Evolutionary conservation across 2,113 vertebrate species (phyloP), one percentile per base, ranked within the genome.

Genomic region (Phrynosoma blainvillii): DNA sequence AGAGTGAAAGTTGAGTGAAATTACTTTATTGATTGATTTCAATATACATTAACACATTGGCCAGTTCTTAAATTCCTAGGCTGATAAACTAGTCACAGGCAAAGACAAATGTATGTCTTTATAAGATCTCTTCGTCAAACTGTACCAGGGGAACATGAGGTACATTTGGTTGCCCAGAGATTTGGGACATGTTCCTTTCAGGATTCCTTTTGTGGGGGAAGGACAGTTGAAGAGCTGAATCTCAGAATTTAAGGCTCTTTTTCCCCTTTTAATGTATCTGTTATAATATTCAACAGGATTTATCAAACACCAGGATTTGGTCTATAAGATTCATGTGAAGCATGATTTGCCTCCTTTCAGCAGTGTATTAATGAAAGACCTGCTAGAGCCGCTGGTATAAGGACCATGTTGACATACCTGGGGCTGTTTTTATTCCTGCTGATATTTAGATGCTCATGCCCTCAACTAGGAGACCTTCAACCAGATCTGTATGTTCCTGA

Each of bases 91-190:
- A 40, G 30, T 42, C 16, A 21, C 59, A 59, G 32, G 18, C 6
- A 62, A 42, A 65, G 21, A 30, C 59, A 42, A 16, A 32, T 3
- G n/a, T 25, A 54, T 65, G 20, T 5, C 32, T 76, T 36, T 52
- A 66, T 86, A 5, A 66, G 42, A 47, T 42, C 32, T 78, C 12
- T 65, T 21, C 5, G 25, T 18, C 1, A 40, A 9, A 18, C 23
- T 47, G 12, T 68, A 13, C 14, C 14, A 25, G 2, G 32, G 16
- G 2, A 9, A 21, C 20, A 82, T 82, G 42, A 76, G 40, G 54
- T 42, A 18, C 91, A n/a, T 84, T 74, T 59, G 84, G 30, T 68
- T 84, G 32, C 82, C 36, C 75, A 54, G 20, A n/a, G 71, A 23
- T 78, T 54, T 47, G 2, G 2, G 85, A 13, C 23, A 54, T 11